Evolutionary conservation across 1,140 invertebrate species (phyloP).

Genomic region (Drosophila tani): DNA sequence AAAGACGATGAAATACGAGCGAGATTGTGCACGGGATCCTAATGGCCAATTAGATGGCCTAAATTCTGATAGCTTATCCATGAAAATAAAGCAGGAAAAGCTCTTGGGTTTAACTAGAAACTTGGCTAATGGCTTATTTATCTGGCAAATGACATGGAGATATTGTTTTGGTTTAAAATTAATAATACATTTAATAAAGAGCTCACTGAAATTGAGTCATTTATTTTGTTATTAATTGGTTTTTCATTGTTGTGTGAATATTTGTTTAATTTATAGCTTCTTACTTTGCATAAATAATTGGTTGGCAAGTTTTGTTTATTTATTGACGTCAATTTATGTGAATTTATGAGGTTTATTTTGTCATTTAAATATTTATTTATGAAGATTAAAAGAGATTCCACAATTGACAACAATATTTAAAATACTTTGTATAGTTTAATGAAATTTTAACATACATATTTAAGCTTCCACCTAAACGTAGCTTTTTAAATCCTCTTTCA

Average conservation of each 20-base stretch:
- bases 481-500: neutral
- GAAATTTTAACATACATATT: neutral
- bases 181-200: neutral
- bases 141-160: neutral
- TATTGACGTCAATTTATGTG: neutral
- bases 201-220: neutral
- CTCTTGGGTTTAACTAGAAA: constrained; percentile 12
- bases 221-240: neutral
- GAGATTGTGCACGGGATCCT: constrained; percentile 8
- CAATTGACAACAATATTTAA: neutral
- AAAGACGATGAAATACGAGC: constrained; percentile 15
- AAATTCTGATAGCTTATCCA: constrained; percentile 23
- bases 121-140: constrained; percentile 8
- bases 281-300: constrained; percentile 1
- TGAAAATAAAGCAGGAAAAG: constrained; percentile 4
- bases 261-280: constrained; percentile 2
- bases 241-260: neutral
- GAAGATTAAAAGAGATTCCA: neutral
- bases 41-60: constrained; percentile 26
- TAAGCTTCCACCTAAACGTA: neutral
- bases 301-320: neutral
- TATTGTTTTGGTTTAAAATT: neutral
- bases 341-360: neutral
- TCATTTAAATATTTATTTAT: neutral
- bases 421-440: neutral